Percentiles rank a stretch among this genome's conserved stretches.
These are phyloP conservation scores for Escarpia spicata DNA, from an alignment of 2,888 invertebrate species.

Conservation along the genomic window DNA sequence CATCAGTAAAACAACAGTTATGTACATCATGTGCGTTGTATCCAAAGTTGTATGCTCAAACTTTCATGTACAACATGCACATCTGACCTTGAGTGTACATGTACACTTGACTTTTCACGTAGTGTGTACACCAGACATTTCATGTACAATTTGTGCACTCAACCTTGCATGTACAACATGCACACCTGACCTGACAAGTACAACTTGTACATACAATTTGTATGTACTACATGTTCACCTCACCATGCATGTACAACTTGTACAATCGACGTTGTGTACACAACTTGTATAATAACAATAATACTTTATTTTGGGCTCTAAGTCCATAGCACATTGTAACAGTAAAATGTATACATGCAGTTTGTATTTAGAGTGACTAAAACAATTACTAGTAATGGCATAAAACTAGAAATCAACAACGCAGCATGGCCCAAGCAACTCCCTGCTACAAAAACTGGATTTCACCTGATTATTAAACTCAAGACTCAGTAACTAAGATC, in stretches of 20 bases:
- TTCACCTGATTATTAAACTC: neutral
- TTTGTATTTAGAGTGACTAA: neutral
- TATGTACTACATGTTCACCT: neutral
- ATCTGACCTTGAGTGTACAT: too few species aligned
- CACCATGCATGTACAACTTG: neutral
- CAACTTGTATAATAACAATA: constrained; percentile 13
- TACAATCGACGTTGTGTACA: neutral
- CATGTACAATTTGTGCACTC: neutral
- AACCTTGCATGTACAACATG: neutral
- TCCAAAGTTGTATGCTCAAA: neutral
- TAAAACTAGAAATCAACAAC: neutral
- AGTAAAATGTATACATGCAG: neutral
- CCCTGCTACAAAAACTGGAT: neutral
- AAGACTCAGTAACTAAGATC: neutral
- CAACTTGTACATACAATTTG: neutral
- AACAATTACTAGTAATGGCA: neutral
- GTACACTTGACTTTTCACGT: too few species aligned
- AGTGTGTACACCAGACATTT: neutral
- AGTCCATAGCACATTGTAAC: neutral
- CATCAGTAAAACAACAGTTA: neutral
- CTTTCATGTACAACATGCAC: neutral
- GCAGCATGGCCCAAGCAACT: neutral
- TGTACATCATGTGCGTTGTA: neutral
- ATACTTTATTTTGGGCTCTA: constrained; percentile 1
- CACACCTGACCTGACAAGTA: neutral